Percentiles rank a stretch among this genome's conserved stretches.
These are phyloP conservation scores for Syrphus vitripennis DNA, from an alignment of 2,888 invertebrate genomes.

Conservation along the genomic window DNA sequence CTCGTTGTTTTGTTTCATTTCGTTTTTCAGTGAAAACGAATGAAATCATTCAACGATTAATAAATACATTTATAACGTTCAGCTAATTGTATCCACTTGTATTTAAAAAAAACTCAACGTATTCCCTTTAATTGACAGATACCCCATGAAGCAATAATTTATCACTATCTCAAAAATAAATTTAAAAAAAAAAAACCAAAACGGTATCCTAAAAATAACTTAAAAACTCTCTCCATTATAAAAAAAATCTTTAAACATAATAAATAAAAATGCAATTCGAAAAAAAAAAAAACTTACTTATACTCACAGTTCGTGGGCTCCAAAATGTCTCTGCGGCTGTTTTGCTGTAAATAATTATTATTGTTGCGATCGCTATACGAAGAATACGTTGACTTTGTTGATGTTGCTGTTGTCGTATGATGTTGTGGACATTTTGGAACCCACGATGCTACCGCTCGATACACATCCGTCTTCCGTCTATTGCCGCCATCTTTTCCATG, in stretches of 20 bases:
- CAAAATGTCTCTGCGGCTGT: conserved; percentile 77
- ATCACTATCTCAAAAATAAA: background rate
- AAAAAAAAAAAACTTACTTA: conserved; percentile 80
- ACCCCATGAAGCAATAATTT: background rate
- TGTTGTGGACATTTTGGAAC: conserved; percentile 86
- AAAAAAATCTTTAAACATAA: background rate
- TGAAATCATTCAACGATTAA: background rate
- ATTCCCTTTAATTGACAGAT: background rate
- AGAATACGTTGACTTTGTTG: conserved; percentile 72
- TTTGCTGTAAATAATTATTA: conserved; percentile 71
- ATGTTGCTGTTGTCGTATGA: conserved; percentile 71
- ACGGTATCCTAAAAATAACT: background rate
- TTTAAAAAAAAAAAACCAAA: background rate
- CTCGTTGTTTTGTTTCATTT: background rate
- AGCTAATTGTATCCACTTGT: background rate
- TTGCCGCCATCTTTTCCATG: conserved; percentile 31
- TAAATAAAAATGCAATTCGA: conserved; percentile 22
- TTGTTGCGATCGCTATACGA: conserved; percentile 70
- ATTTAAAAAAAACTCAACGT: background rate
- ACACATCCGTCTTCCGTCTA: conserved; percentile 83
- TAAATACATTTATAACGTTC: background rate
- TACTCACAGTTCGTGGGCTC: conserved; percentile 80
- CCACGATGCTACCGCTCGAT: conserved; percentile 87
- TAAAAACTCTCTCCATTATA: conserved; percentile 37
- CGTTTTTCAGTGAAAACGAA: background rate